Evolutionary conservation across 23 tunicate species (phyloP), one percentile per base, ranked within the genome.

Genomic region (Ciona savignyi): DNA sequence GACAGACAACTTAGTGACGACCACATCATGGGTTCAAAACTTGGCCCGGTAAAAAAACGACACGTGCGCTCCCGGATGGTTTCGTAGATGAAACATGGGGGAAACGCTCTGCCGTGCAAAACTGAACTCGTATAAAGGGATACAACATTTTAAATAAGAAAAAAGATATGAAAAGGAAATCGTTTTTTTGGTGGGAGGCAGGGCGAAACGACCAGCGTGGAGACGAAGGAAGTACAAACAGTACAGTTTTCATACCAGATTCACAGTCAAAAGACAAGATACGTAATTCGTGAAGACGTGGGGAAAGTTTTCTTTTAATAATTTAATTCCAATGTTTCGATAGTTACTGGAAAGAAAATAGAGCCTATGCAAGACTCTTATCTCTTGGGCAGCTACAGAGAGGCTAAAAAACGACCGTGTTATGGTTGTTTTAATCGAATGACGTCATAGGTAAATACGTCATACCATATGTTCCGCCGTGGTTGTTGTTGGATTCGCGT

Each of bases 401-500:
- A n/a, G n/a, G n/a, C n/a, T n/a, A n/a, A n/a, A n/a, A n/a, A n/a
- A n/a, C n/a, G n/a, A n/a, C n/a, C n/a, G n/a, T n/a, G n/a, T n/a
- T n/a, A n/a, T n/a, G n/a, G n/a, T n/a, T n/a, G n/a, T n/a, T n/a
- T n/a, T n/a, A n/a, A n/a, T n/a, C n/a, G n/a, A n/a, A n/a, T n/a
- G n/a, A n/a, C n/a, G n/a, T n/a, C n/a, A n/a, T n/a, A n/a, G n/a
- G n/a, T n/a, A n/a, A n/a, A n/a, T n/a, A 4, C 74, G 21, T 72
- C 76, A 88, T 21, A 88, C 81, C 6, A 88, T 68, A 63, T 88
- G 96, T 62, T 88, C 96, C 35, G 67, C 87, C 19, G 96, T 88
- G 6, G 96, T 82, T 30, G 96, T 76, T 2, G 77, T 77, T 30
- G 80, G 79, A 73, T 82, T 82, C 3, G 80, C 24, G 78, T 74